Evolutionary conservation across 2,888 invertebrate species (phyloP).

Genomic region (Acanthosepion pharaonis): DNA sequence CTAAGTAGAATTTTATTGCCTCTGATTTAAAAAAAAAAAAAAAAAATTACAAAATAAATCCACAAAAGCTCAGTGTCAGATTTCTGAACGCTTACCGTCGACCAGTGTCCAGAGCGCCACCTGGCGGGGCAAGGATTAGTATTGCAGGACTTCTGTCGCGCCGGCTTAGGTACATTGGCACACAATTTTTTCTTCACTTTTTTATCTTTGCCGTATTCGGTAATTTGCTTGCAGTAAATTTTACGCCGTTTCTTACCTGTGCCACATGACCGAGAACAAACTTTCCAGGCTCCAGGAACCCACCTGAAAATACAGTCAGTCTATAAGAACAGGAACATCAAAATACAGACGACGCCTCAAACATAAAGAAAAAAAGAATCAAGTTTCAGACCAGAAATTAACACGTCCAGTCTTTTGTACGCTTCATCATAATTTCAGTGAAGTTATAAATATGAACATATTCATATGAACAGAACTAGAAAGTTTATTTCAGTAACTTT

Average conservation of each 20-base stretch:
- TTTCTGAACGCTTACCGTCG: conserved; percentile 80
- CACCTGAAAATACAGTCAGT: conserved; percentile 54
- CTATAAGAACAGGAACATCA: neutral
- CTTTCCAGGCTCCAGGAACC: conserved; percentile 58
- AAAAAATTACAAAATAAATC: neutral
- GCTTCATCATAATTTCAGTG: too few species aligned
- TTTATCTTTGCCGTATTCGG: conserved; percentile 53
- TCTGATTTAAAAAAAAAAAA: too few species aligned
- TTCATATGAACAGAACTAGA: too few species aligned
- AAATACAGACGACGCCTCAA: too few species aligned
- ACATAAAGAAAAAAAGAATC: too few species aligned
- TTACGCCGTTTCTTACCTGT: conserved; percentile 79
- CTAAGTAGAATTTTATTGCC: too few species aligned
- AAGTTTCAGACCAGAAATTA: too few species aligned
- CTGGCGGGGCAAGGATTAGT: conserved; percentile 77
- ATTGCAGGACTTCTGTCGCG: conserved; percentile 63
- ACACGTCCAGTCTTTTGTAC: too few species aligned
- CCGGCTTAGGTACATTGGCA: conserved; percentile 56
- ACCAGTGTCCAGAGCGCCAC: conserved; percentile 93
- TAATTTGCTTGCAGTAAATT: conserved; percentile 78
- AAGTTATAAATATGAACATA: too few species aligned
- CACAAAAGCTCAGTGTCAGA: too few species aligned
- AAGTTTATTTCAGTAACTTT: too few species aligned
- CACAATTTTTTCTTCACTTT: conserved; percentile 58
- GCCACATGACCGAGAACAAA: conserved; percentile 81